Evolutionary conservation across 2,888 invertebrate genomes (phyloP).

Genomic region (Gandaritis pyraliata): DNA sequence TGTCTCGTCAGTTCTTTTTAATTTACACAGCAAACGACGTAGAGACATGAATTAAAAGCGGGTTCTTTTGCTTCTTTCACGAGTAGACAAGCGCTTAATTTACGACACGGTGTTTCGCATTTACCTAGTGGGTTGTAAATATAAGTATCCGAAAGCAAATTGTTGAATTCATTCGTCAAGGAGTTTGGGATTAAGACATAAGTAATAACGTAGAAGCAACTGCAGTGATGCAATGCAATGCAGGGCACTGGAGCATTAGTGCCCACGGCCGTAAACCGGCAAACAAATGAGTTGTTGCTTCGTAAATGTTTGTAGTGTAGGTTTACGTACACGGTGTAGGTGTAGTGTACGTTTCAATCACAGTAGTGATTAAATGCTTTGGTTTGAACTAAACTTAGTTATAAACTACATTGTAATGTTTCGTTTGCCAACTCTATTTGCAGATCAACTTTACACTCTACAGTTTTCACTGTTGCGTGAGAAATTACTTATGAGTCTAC

Average conservation of each 20-base stretch:
- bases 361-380: constrained; percentile 18
- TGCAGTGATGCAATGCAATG: constrained; percentile 40
- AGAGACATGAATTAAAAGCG: constrained; percentile 42
- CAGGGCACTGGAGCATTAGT: constrained; percentile 53
- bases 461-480: no score
- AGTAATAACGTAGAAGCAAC: constrained; percentile 62
- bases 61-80: constrained; percentile 34
- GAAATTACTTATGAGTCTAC: no score
- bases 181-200: constrained; percentile 58
- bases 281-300: constrained; percentile 60
- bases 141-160: background rate
- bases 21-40: constrained; percentile 48
- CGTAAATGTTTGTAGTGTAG: constrained; percentile 51
- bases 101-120: no score
- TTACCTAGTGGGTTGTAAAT: no score
- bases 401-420: constrained; percentile 29
- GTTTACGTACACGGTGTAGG: constrained; percentile 16
- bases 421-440: background rate
- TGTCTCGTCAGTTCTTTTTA: constrained; percentile 55
- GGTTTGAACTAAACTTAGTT: constrained; percentile 9
- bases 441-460: no score
- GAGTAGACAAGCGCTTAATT: background rate
- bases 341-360: constrained; percentile 45
- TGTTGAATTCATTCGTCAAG: constrained; percentile 38
- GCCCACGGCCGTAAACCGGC: constrained; percentile 60